A percentile compares a stretch with the other conserved stretches of the same genome.
These are phyloP conservation scores for Nothura maculosa DNA, from an alignment of 2,797 vertebrate genomes.

Conservation along the genomic window DNA sequence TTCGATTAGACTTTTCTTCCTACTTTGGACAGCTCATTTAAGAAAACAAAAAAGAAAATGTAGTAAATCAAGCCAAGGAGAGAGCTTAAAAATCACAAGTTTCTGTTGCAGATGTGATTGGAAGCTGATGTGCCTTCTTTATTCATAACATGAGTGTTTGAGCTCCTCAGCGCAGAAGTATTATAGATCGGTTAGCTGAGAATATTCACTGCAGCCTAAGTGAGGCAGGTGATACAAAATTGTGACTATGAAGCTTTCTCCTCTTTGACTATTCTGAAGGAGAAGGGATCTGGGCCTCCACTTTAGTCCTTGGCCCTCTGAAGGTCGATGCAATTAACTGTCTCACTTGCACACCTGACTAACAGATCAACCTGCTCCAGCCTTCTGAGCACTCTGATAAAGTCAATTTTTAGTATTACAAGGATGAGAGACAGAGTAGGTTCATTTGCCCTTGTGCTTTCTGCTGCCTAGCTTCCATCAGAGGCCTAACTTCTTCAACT, in stretches of 20 bases:
- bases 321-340: fast-evolving
- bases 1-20: not conserved
- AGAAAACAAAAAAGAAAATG: not conserved
- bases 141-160: not conserved
- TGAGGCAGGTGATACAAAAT: not conserved
- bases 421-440: not conserved
- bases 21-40: not conserved
- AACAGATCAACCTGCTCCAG: not conserved
- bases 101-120: not conserved
- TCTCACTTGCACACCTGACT: fast-evolving
- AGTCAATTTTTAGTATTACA: not conserved
- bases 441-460: not conserved
- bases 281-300: not conserved
- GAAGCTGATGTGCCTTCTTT: not conserved
- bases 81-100: not conserved
- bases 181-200: too few species aligned
- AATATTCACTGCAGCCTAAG: fast-evolving
- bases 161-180: not conserved
- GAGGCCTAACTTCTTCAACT: too few species aligned
- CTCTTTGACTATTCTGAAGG: not conserved
- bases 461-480: not conserved
- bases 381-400: not conserved
- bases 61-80: not conserved
- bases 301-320: too few species aligned
- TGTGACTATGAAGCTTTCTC: not conserved